Evolutionary conservation across 2,888 invertebrate genomes (phyloP).

Genomic region (Empis stercorea): DNA sequence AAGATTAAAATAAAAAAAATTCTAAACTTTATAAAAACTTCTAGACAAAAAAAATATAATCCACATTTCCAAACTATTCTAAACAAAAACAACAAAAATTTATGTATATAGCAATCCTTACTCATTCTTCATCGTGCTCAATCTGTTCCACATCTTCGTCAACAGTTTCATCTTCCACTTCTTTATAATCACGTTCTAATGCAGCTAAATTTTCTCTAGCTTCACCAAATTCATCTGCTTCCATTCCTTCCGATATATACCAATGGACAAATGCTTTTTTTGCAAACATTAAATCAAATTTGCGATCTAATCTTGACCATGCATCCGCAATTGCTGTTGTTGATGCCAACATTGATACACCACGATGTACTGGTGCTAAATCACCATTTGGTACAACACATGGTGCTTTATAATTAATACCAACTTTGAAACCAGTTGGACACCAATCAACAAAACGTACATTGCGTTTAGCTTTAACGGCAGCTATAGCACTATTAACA

Average conservation of each 20-base stretch:
- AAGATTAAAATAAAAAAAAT: too few species aligned
- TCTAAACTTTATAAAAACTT: too few species aligned
- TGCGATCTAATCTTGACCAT: slow-evolving; percentile 77
- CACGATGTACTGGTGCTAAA: slow-evolving; percentile 65
- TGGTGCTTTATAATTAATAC: slow-evolving; percentile 69
- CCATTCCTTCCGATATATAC: slow-evolving; percentile 40
- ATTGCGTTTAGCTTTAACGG: slow-evolving; percentile 54
- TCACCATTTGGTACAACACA: slow-evolving; percentile 56
- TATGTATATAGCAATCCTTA: too few species aligned
- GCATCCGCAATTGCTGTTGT: slow-evolving; percentile 78
- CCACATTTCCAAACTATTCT: too few species aligned
- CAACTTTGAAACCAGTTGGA: slow-evolving; percentile 74
- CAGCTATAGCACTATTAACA: slow-evolving; percentile 64
- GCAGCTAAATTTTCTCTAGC: slow-evolving; percentile 21
- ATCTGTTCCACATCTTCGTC: neutral
- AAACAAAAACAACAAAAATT: too few species aligned
- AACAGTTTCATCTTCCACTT: slow-evolving; percentile 15
- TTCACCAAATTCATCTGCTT: slow-evolving; percentile 18
- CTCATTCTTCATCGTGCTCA: neutral
- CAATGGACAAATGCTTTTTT: slow-evolving; percentile 89
- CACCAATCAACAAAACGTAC: slow-evolving; percentile 84
- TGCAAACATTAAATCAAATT: slow-evolving; percentile 87
- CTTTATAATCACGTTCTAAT: slow-evolving; percentile 20
- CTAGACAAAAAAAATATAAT: too few species aligned
- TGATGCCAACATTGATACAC: slow-evolving; percentile 75